A percentile compares a stretch with the other conserved stretches of the same genome.
Conservation (phyloP, 1,140 invertebrate genomes). For the Lepidotrigona ventralis region DNA sequence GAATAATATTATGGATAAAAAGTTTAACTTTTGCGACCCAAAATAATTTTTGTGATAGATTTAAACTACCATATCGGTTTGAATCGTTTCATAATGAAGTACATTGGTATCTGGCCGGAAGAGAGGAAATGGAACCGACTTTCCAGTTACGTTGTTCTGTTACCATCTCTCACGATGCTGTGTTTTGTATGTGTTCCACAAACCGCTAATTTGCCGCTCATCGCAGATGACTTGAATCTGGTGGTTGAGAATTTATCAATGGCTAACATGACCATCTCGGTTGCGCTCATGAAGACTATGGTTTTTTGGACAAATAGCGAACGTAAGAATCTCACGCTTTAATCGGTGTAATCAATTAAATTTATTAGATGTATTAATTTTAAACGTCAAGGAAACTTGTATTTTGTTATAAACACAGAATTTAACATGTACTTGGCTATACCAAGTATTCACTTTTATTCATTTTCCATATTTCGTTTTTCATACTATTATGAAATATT, state of each 20-base stretch:
- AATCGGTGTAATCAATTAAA: too few relatives aligned
- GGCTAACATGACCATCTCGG: conserved; percentile 31
- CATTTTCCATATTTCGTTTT: too few relatives aligned
- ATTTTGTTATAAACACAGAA: too few relatives aligned
- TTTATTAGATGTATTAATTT: too few relatives aligned
- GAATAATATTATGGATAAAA: too few relatives aligned
- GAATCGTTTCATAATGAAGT: conserved; percentile 47
- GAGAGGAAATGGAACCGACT: conserved; percentile 10
- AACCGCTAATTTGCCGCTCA: conserved; percentile 19
- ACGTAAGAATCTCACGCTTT: conserved; percentile 39
- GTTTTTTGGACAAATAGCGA: conserved; percentile 40
- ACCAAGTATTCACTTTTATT: too few relatives aligned
- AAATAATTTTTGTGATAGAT: neutral
- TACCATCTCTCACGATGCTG: too few relatives aligned
- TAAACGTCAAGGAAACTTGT: too few relatives aligned
- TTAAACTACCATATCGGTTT: conserved; percentile 30
- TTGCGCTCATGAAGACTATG: conserved; percentile 40
- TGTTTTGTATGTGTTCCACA: conserved; percentile 1
- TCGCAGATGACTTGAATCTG: conserved; percentile 40
- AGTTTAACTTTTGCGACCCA: too few relatives aligned
- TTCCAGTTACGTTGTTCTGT: too few relatives aligned
- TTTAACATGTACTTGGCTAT: too few relatives aligned
- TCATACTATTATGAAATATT: too few relatives aligned
- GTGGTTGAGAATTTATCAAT: neutral
- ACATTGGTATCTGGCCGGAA: conserved; percentile 52